Conservation (phyloP, 2,113 vertebrate species). For the Indicator indicator region DNA sequence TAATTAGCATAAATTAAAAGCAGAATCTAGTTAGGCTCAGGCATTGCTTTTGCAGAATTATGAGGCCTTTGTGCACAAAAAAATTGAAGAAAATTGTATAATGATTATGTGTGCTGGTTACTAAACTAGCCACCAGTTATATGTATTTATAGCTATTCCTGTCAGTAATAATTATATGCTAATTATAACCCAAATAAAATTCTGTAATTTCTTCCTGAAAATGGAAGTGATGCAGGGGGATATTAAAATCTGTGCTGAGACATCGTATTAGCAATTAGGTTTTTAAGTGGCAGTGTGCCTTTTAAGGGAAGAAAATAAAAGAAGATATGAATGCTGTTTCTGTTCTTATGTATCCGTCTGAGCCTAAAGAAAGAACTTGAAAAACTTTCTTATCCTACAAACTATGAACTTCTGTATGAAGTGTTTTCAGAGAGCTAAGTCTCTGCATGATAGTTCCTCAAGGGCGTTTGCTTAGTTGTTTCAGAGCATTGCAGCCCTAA, state of each 20-base stretch:
- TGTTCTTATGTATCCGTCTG: background rate
- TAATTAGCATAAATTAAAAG: constrained; percentile 54
- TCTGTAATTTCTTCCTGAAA: constrained; percentile 50
- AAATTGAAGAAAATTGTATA: constrained; percentile 68
- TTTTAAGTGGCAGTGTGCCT: constrained; percentile 16
- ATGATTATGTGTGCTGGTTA: constrained; percentile 58
- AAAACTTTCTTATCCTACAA: constrained; percentile 6
- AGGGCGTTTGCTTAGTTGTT: background rate
- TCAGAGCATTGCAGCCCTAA: background rate
- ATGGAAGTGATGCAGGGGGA: background rate
- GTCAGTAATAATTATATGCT: constrained; percentile 70
- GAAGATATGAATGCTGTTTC: background rate
- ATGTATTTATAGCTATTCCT: constrained; percentile 61
- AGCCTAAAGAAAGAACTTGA: constrained; percentile 9
- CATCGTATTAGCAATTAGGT: background rate
- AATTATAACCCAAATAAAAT: constrained; percentile 68
- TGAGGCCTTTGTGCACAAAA: constrained; percentile 6
- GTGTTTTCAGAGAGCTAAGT: background rate
- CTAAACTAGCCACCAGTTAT: constrained; percentile 51
- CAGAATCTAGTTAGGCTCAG: constrained; percentile 10
- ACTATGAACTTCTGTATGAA: background rate
- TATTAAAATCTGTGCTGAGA: constrained; percentile 46
- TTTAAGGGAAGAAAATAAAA: constrained; percentile 15
- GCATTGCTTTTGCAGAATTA: background rate
- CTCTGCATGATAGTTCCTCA: background rate